Evolutionary conservation across 2,888 invertebrate genomes (phyloP).

Genomic region (Phengaris arion): DNA sequence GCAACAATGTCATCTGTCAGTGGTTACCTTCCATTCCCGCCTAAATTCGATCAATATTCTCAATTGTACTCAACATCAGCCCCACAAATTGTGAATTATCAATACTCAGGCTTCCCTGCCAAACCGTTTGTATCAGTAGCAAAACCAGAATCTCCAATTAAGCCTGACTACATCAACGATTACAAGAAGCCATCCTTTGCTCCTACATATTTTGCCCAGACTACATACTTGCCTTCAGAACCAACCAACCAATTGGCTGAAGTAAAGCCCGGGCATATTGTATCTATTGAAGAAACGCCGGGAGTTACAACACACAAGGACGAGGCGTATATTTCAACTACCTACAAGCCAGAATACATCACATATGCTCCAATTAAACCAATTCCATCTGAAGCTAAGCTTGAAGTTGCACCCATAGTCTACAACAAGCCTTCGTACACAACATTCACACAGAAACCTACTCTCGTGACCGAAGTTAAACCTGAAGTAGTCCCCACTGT

Average conservation of each 20-base stretch:
- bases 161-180: constrained; percentile 5
- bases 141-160: not conserved
- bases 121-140: not conserved
- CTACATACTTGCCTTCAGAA: constrained; percentile 14
- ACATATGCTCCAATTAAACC: constrained; percentile 14
- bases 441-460: not conserved
- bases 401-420: not conserved
- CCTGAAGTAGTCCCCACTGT: constrained; percentile 10
- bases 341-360: not conserved
- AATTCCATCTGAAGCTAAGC: not conserved
- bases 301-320: constrained; percentile 7
- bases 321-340: not conserved
- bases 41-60: constrained; percentile 4
- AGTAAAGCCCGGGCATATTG: not conserved
- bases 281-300: not conserved
- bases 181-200: constrained; percentile 14
- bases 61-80: constrained; percentile 8
- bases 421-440: not conserved
- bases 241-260: constrained; percentile 8
- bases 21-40: not conserved
- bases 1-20: not conserved
- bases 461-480: constrained; percentile 6
- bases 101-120: not conserved
- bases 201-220: constrained; percentile 2
- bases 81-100: not conserved